Conservation (phyloP, 2,113 vertebrate species). For the Chitala chitala region DNA sequence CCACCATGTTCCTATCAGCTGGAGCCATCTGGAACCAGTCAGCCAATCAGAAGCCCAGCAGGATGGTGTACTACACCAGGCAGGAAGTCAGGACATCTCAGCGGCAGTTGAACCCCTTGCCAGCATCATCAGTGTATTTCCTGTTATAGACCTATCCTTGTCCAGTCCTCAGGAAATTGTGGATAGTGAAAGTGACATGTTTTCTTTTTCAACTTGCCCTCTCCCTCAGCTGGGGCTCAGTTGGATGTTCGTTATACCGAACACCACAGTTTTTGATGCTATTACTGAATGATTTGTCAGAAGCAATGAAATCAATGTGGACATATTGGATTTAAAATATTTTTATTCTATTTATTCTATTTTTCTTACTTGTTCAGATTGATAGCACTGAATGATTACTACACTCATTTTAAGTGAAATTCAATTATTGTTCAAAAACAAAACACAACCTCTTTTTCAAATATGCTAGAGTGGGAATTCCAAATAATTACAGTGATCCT, state of each 20-base stretch:
- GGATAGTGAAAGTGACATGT: constrained; percentile 26
- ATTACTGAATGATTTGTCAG: too few relatives aligned
- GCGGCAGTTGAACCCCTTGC: constrained; percentile 34
- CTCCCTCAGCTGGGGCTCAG: background rate
- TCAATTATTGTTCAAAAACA: background rate
- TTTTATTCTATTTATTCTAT: too few relatives aligned
- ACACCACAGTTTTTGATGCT: too few relatives aligned
- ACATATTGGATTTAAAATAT: too few relatives aligned
- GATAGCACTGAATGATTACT: too few relatives aligned
- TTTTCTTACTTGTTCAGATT: too few relatives aligned
- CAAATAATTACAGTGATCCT: too few relatives aligned
- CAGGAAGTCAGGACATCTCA: constrained; percentile 63
- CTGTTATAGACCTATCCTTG: constrained; percentile 44
- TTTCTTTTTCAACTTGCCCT: background rate
- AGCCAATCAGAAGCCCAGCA: constrained; percentile 56
- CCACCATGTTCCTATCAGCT: constrained; percentile 65
- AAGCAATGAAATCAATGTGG: too few relatives aligned
- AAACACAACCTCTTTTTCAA: background rate
- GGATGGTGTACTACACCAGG: constrained; percentile 41
- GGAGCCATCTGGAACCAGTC: constrained; percentile 75
- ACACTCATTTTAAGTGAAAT: background rate
- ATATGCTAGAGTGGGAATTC: background rate
- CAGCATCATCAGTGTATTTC: constrained; percentile 47
- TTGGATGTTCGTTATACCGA: too few relatives aligned
- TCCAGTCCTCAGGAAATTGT: constrained; percentile 51